Percentiles rank a stretch among this genome's conserved stretches.
Conservation (phyloP, 2,113 vertebrate species). For the Megaptera novaeangliae region DNA sequence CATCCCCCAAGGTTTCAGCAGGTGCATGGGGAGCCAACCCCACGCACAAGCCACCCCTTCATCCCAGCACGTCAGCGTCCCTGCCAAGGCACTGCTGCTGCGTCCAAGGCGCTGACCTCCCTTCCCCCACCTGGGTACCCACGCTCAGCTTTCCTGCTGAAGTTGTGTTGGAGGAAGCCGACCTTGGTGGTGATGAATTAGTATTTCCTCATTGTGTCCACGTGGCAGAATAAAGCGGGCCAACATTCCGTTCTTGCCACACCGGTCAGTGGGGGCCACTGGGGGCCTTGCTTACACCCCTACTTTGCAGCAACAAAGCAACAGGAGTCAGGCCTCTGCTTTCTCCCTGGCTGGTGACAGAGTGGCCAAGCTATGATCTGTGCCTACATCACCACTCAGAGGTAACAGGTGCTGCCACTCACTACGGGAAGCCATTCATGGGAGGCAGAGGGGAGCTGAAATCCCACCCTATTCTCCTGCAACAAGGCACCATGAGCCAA, state of each 20-base stretch:
- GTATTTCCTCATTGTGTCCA: not conserved
- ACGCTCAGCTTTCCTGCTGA: not conserved
- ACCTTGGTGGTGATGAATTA: not conserved
- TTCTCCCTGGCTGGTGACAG: not conserved
- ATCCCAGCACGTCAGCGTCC: not conserved
- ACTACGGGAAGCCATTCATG: not conserved
- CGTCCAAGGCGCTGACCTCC: not conserved
- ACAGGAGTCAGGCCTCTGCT: not conserved
- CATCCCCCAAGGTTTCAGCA: not conserved
- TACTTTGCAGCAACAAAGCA: not conserved
- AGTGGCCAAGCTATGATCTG: too few relatives aligned
- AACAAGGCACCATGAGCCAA: not conserved
- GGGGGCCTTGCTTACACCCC: not conserved
- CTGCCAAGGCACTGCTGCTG: fast-evolving
- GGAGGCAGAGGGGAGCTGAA: not conserved
- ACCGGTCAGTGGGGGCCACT: not conserved
- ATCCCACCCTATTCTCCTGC: not conserved
- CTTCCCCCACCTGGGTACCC: not conserved
- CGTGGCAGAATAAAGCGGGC: not conserved
- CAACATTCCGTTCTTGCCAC: not conserved
- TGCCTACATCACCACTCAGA: not conserved
- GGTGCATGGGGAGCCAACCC: fast-evolving
- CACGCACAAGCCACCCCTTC: not conserved
- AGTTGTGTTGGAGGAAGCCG: not conserved
- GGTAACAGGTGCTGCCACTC: too few relatives aligned